These are phyloP conservation scores for Apotomis betuletana DNA, from an alignment of 2,888 invertebrate genomes.

Conservation along the genomic window DNA sequence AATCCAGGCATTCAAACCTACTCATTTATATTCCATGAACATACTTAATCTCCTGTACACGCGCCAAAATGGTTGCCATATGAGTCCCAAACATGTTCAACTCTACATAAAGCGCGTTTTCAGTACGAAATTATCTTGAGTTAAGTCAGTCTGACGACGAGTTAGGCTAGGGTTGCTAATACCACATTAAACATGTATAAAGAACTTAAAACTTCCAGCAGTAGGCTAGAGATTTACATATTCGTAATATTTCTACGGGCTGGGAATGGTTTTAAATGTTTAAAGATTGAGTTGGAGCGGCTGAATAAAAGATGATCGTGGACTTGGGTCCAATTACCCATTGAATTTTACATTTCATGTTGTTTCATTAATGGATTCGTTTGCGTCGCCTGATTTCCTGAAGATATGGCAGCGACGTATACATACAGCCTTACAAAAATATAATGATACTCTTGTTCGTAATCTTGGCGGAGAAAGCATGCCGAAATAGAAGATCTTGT, in stretches of 20 bases:
- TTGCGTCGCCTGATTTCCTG: too few relatives aligned
- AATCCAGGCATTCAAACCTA: background rate
- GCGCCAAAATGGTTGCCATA: background rate
- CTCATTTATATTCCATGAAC: background rate
- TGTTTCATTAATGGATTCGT: background rate
- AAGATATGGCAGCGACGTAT: too few relatives aligned
- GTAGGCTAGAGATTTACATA: constrained; percentile 27
- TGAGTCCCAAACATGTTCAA: background rate
- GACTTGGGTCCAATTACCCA: background rate
- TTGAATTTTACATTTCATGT: background rate
- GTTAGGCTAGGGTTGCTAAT: constrained; percentile 6
- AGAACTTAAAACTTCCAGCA: constrained; percentile 23
- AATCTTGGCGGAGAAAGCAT: too few relatives aligned
- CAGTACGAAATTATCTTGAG: background rate
- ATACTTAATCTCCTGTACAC: background rate
- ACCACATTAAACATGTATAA: constrained; percentile 33
- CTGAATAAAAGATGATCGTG: constrained; percentile 10
- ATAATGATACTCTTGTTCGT: too few relatives aligned
- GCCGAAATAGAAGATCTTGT: too few relatives aligned
- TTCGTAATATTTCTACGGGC: constrained; percentile 19
- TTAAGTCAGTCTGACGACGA: background rate
- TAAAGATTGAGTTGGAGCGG: constrained; percentile 16
- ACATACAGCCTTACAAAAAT: too few relatives aligned
- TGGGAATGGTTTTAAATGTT: constrained; percentile 31
- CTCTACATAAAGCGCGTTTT: background rate